These are phyloP conservation scores for Tinea semifulvella DNA, from an alignment of 2,888 invertebrate genomes.

Conservation along the genomic window DNA sequence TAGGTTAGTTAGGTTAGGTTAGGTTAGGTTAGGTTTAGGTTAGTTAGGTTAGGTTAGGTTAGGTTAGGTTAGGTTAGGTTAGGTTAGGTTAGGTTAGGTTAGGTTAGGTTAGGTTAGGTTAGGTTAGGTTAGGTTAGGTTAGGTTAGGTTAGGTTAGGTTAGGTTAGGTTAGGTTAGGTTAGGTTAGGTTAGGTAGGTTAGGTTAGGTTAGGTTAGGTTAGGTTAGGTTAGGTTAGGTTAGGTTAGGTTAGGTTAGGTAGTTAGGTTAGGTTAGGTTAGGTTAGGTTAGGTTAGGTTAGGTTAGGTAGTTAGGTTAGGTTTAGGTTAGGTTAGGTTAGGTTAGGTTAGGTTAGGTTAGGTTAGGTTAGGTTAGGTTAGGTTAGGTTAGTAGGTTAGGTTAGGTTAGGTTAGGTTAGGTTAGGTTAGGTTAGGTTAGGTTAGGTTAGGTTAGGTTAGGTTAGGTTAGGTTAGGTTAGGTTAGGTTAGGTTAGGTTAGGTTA, in stretches of 20 bases:
- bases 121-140: slow-evolving; percentile 23
- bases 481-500: slow-evolving; percentile 22
- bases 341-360: slow-evolving; percentile 16
- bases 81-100: slow-evolving; percentile 23
- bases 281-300: slow-evolving; percentile 20
- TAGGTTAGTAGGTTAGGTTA: slow-evolving; percentile 16
- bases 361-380: slow-evolving; percentile 16
- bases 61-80: slow-evolving; percentile 23
- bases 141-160: slow-evolving; percentile 9
- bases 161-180: slow-evolving; percentile 14
- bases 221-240: neutral
- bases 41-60: slow-evolving; percentile 24
- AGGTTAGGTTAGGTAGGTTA: neutral
- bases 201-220: slow-evolving; percentile 10
- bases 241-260: slow-evolving; percentile 22
- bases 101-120: slow-evolving; percentile 23
- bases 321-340: slow-evolving; percentile 16
- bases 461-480: slow-evolving; percentile 22
- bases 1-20: slow-evolving; percentile 24
- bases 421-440: slow-evolving; percentile 9
- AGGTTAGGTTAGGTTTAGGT: slow-evolving; percentile 23
- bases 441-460: slow-evolving; percentile 16
- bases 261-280: slow-evolving; percentile 22
- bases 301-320: slow-evolving; percentile 15
- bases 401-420: slow-evolving; percentile 13